Percentiles rank a stretch among this genome's conserved stretches.
These are phyloP conservation scores for Epizoanthus rinbou DNA, from an alignment of 92 coral and sea anemone species.

Conservation along the genomic window DNA sequence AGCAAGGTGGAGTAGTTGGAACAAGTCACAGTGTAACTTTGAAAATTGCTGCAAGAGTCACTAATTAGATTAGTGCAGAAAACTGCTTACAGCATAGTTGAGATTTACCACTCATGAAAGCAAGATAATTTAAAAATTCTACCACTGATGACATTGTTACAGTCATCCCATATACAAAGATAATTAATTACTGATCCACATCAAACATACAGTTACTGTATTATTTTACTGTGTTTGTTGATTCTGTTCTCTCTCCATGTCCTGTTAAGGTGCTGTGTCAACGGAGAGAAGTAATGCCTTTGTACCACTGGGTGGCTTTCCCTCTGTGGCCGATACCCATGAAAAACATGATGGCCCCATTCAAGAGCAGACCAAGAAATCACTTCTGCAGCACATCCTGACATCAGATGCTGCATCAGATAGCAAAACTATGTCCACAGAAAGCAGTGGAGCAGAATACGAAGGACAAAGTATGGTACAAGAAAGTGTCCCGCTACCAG, in stretches of 20 bases:
- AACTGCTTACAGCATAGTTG: too few species aligned
- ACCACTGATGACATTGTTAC: too few species aligned
- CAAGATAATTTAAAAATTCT: too few species aligned
- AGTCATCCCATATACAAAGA: too few species aligned
- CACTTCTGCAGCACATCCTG: conserved; percentile 34
- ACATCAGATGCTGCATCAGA: conserved; percentile 19
- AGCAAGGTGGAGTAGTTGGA: too few species aligned
- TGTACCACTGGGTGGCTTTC: background rate
- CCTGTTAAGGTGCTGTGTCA: conserved; percentile 23
- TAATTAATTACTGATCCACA: too few species aligned
- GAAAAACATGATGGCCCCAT: conserved; percentile 31
- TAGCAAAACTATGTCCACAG: conserved; percentile 1
- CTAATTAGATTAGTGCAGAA: too few species aligned
- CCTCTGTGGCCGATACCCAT: background rate
- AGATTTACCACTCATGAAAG: too few species aligned
- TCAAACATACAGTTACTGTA: too few species aligned
- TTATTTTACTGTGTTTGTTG: too few species aligned
- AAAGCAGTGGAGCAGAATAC: background rate
- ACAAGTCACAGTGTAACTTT: too few species aligned
- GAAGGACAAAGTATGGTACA: conserved; percentile 5
- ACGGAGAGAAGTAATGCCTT: background rate
- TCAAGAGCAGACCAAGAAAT: conserved; percentile 42
- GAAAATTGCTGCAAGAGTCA: too few species aligned
- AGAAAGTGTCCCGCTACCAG: background rate
- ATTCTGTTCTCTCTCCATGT: background rate